A percentile compares a stretch with the other conserved stretches of the same genome.
These are phyloP conservation scores for Pteropus alecto DNA, from an alignment of 2,113 vertebrate genomes.

Conservation along the genomic window DNA sequence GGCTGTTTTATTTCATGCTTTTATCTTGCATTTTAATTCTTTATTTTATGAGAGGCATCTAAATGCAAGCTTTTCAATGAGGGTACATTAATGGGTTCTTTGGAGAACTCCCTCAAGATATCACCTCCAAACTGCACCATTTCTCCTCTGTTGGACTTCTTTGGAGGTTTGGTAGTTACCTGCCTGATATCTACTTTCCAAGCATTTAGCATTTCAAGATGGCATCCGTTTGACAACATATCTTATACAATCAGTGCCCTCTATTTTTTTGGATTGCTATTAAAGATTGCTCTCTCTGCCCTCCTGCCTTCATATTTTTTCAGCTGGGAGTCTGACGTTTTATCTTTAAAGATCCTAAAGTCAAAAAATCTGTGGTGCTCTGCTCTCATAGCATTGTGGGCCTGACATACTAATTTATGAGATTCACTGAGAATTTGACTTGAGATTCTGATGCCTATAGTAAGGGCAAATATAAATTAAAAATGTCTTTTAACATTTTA, in stretches of 20 bases:
- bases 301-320: background rate
- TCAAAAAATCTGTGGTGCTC: background rate
- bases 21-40: background rate
- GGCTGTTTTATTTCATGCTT: background rate
- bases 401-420: background rate
- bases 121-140: background rate
- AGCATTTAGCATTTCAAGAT: background rate
- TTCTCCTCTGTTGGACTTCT: background rate
- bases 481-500: background rate
- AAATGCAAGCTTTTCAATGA: background rate
- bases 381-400: background rate
- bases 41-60: background rate
- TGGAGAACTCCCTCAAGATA: background rate
- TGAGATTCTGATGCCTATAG: background rate
- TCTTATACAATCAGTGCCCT: background rate
- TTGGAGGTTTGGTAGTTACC: background rate
- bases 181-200: background rate
- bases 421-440: background rate
- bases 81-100: background rate
- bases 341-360: background rate
- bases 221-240: background rate
- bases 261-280: background rate
- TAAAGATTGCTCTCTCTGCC: background rate
- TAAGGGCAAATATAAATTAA: background rate
- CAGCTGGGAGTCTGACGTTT: background rate